Evolutionary conservation across 2,888 invertebrate genomes (phyloP).

Genomic region (Dicyrtomina minuta): DNA sequence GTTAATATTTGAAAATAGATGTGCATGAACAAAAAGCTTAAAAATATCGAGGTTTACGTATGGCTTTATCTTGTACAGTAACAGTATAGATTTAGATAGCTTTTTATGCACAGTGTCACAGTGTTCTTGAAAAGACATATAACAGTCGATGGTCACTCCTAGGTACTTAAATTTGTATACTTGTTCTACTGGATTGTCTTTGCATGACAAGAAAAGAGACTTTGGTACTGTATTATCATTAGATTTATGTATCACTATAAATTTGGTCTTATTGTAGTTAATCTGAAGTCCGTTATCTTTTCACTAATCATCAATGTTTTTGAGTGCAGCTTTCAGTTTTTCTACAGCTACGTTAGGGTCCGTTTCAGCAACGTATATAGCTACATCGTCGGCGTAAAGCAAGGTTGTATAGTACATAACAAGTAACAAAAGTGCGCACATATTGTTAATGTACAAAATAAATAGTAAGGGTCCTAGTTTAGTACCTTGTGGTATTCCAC

Average conservation of each 20-base stretch:
- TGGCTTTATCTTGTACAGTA: background rate
- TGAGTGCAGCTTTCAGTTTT: background rate
- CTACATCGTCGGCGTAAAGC: constrained; percentile 10
- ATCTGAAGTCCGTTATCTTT: background rate
- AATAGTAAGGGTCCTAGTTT: background rate
- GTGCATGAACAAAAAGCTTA: background rate
- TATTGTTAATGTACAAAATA: constrained; percentile 5
- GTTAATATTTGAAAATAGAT: background rate
- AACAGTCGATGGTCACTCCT: constrained; percentile 7
- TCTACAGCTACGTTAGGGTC: background rate
- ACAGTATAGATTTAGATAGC: background rate
- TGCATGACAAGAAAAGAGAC: background rate
- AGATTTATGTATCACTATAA: constrained; percentile 1
- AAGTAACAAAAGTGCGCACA: background rate
- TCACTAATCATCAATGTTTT: background rate
- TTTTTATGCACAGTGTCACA: background rate
- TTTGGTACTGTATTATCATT: background rate
- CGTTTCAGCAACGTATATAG: background rate
- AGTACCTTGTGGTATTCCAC: constrained; percentile 1
- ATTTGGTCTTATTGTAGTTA: constrained; percentile 13
- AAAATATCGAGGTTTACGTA: constrained; percentile 8
- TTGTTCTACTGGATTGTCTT: background rate
- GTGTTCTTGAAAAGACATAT: constrained; percentile 9
- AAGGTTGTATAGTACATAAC: background rate
- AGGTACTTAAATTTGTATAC: constrained; percentile 19